phyloP scores from a whole-genome alignment of 2,797 vertebrate genomes.

The Rhynchonycteris naso region DNA sequence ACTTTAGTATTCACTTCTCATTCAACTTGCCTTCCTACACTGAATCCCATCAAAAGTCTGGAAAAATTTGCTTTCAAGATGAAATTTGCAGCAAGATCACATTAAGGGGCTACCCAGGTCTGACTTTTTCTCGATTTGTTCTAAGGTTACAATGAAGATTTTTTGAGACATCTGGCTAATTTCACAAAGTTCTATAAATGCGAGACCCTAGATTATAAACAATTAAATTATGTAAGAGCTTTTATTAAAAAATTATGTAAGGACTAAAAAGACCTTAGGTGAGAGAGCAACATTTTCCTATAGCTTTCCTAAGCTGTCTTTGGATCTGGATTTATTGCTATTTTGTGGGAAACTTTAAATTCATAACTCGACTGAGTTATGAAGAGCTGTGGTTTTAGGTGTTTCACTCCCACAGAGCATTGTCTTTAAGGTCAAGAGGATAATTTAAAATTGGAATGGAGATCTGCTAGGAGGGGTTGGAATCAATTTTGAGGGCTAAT shows the following conservation, averaged over 20 bases:
- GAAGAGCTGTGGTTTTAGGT: slow-evolving; percentile 47
- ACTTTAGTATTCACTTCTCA: background rate
- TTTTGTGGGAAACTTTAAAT: slow-evolving; percentile 68
- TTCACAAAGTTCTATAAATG: background rate
- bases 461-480: background rate
- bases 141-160: background rate
- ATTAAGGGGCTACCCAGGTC: background rate
- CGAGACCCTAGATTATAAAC: background rate
- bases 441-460: slow-evolving; percentile 67
- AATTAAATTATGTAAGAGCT: slow-evolving; percentile 21
- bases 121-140: background rate
- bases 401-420: slow-evolving; percentile 1
- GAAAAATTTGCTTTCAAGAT: slow-evolving; percentile 14
- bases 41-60: background rate
- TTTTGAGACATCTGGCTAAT: background rate
- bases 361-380: background rate
- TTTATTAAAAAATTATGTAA: background rate
- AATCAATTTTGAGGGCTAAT: background rate
- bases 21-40: background rate
- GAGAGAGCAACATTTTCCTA: background rate
- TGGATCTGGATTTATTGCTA: slow-evolving; percentile 49
- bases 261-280: slow-evolving; percentile 16
- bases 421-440: slow-evolving; percentile 67
- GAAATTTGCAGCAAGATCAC: background rate
- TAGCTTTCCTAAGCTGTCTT: slow-evolving; percentile 31